Percentiles rank a stretch among this genome's conserved stretches.
phyloP scores from a whole-genome alignment of 2,113 vertebrate species.

The Indri indri region DNA sequence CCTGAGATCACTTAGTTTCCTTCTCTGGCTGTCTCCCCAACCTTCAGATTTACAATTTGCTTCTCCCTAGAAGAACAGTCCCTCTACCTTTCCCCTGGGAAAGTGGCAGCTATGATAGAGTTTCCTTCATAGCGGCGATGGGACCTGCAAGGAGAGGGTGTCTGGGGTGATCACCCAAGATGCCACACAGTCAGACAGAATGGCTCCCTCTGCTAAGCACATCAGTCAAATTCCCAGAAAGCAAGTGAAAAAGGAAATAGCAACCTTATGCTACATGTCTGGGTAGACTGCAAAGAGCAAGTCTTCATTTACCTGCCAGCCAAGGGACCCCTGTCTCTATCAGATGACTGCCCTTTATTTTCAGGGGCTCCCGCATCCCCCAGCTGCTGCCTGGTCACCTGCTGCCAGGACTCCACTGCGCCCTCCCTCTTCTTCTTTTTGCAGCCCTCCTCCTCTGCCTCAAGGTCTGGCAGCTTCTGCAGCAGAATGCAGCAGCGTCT shows the following conservation, averaged over 20 bases:
- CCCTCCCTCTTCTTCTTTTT: constrained; percentile 74
- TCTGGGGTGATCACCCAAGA: not conserved
- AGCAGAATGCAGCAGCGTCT: constrained; percentile 78
- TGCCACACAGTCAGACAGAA: constrained; percentile 25
- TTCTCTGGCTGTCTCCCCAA: not conserved
- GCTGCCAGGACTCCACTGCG: constrained; percentile 66
- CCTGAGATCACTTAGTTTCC: not conserved
- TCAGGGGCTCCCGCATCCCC: constrained; percentile 59
- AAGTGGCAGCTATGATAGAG: not conserved
- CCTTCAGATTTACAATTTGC: not conserved
- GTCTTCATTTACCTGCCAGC: constrained; percentile 43
- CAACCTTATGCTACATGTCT: constrained; percentile 54
- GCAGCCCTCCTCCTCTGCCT: constrained; percentile 69
- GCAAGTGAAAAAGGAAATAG: constrained; percentile 53
- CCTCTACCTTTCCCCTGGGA: not conserved
- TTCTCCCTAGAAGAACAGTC: not conserved
- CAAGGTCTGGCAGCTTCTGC: constrained; percentile 77
- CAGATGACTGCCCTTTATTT: constrained; percentile 56
- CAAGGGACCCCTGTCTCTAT: constrained; percentile 10
- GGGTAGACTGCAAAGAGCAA: constrained; percentile 52
- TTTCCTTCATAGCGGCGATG: not conserved
- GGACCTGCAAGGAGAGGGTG: not conserved
- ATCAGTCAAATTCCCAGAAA: constrained; percentile 59
- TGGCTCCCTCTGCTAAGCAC: constrained; percentile 20
- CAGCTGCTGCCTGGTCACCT: constrained; percentile 59